Percentiles rank a stretch among this genome's conserved stretches.
Conservation (phyloP, 1,140 invertebrate genomes). For the Hyphantria cunea region DNA sequence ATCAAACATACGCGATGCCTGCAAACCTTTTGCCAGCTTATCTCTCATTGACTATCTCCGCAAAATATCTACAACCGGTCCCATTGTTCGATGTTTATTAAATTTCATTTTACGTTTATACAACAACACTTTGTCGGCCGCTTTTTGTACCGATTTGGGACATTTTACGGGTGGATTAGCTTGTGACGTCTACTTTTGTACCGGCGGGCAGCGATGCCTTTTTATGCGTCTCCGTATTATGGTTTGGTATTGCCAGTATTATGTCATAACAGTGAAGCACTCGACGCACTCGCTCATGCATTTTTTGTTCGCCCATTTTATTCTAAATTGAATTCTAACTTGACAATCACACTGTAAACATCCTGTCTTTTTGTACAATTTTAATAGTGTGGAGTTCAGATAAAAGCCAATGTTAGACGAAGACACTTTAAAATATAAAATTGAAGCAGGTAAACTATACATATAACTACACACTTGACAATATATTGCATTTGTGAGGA, state of each 20-base stretch:
- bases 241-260: constrained; percentile 74
- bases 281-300: constrained; percentile 52
- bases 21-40: constrained; percentile 79
- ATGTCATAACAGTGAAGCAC: constrained; percentile 78
- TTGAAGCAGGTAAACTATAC: constrained; percentile 13
- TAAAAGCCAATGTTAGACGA: constrained; percentile 8
- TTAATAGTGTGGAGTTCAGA: constrained; percentile 42
- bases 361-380: constrained; percentile 68
- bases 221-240: constrained; percentile 65
- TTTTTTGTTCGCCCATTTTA: constrained; percentile 70
- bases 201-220: constrained; percentile 63
- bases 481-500: too few relatives aligned
- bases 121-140: constrained; percentile 78
- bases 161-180: constrained; percentile 78
- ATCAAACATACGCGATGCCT: constrained; percentile 75
- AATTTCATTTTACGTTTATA: constrained; percentile 81
- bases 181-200: constrained; percentile 68
- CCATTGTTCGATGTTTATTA: constrained; percentile 79
- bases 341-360: constrained; percentile 74
- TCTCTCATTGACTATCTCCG: constrained; percentile 77
- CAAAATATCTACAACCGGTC: constrained; percentile 69
- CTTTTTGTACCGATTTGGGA: constrained; percentile 76
- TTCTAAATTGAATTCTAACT: constrained; percentile 76
- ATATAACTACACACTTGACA: too few relatives aligned
- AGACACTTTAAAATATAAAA: constrained; percentile 4